Evolutionary conservation across 2,888 invertebrate species (phyloP).

Genomic region (Argyra leucocephala): DNA sequence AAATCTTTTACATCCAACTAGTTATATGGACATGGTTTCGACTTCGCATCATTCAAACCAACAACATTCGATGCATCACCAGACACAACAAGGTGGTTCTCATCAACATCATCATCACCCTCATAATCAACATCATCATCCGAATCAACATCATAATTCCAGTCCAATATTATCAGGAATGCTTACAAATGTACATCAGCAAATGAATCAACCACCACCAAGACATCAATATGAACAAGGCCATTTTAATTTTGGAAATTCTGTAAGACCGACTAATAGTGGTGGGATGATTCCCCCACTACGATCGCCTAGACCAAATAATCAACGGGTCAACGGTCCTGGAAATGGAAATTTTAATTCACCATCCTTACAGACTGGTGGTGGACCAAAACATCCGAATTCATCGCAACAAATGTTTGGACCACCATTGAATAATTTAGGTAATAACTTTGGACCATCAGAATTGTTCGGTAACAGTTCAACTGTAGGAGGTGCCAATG

Average conservation of each 20-base stretch:
- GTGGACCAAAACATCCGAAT: conserved; percentile 23
- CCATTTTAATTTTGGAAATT: background rate
- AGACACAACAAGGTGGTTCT: background rate
- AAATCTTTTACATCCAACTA: conserved; percentile 19
- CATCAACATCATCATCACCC: conserved; percentile 7
- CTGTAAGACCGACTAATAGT: background rate
- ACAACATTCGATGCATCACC: conserved; percentile 21
- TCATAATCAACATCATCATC: conserved; percentile 5
- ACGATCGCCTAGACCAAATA: conserved; percentile 12
- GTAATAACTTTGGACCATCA: conserved; percentile 23
- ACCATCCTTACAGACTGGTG: background rate
- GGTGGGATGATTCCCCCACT: background rate
- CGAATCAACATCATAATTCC: conserved; percentile 18
- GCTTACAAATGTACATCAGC: background rate
- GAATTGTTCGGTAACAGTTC: conserved; percentile 20
- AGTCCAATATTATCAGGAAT: conserved; percentile 20
- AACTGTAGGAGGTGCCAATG: conserved; percentile 12
- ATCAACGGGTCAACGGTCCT: background rate
- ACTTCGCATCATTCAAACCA: conserved; percentile 20
- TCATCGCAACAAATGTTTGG: conserved; percentile 21
- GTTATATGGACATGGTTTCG: conserved; percentile 25
- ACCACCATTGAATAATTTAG: conserved; percentile 30
- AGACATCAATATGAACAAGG: background rate
- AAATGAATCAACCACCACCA: background rate
- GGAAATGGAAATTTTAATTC: conserved; percentile 7